Conservation (phyloP, 2,113 vertebrate species). For the Oenanthe oenanthe region DNA sequence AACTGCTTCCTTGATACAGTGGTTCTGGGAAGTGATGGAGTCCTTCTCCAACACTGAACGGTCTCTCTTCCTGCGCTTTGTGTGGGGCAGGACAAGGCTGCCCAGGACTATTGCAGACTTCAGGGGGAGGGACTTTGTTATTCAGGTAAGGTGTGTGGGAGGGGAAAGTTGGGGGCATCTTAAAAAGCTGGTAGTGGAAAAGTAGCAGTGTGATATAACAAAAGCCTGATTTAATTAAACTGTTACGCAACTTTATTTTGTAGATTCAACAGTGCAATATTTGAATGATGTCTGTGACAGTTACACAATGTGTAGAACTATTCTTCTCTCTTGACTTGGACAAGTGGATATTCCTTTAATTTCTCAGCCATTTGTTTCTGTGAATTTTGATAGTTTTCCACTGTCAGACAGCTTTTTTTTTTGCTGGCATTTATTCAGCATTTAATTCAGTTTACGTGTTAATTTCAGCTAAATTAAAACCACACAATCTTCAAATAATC, state of each 20-base stretch:
- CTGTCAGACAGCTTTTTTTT: neutral
- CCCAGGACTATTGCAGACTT: conserved; percentile 99
- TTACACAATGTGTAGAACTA: neutral
- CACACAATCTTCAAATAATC: neutral
- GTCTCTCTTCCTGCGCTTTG: conserved; percentile 95
- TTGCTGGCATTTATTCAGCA: neutral
- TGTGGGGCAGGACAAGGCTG: conserved; percentile 95
- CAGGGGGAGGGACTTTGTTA: conserved; percentile 94
- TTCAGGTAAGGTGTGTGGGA: conserved; percentile 83
- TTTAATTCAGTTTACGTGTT: neutral
- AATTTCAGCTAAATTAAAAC: neutral
- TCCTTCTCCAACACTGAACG: conserved; percentile 97
- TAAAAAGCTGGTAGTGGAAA: neutral
- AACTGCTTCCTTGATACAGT: conserved; percentile 89
- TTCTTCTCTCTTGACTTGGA: neutral
- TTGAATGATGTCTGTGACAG: neutral
- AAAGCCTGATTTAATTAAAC: neutral
- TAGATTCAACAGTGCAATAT: neutral
- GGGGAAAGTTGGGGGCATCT: neutral
- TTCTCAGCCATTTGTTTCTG: neutral
- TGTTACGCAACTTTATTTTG: neutral
- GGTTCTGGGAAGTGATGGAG: conserved; percentile 99
- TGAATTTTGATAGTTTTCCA: neutral
- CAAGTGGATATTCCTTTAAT: neutral
- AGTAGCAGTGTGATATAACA: neutral